These are phyloP conservation scores for Atherinomorus stipes DNA, from an alignment of 2,113 vertebrate species.

Conservation along the genomic window DNA sequence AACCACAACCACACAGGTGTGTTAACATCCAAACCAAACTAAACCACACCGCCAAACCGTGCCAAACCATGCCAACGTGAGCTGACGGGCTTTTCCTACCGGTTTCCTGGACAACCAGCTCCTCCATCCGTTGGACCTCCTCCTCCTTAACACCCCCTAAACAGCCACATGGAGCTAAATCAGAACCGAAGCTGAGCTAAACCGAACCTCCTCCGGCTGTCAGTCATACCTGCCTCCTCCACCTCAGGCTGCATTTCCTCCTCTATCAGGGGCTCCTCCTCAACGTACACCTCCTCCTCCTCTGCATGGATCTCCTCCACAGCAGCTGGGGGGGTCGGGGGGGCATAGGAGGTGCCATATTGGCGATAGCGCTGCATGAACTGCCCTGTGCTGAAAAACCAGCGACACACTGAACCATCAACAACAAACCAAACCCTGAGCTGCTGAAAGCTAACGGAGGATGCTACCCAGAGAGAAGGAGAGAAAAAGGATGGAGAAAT, in stretches of 20 bases:
- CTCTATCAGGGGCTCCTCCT: conserved; percentile 29
- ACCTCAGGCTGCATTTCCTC: conserved; percentile 25
- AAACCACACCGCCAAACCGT: background rate
- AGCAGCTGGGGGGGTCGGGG: conserved; percentile 22
- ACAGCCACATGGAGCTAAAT: conserved; percentile 16
- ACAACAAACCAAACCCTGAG: no score
- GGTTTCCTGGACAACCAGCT: background rate
- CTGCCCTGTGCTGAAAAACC: background rate
- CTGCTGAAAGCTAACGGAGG: no score
- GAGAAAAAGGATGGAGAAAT: background rate
- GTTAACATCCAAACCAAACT: no score
- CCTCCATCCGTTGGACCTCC: conserved; percentile 18
- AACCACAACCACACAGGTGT: no score
- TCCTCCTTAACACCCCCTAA: conserved; percentile 36
- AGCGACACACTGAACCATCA: background rate
- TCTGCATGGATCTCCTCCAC: conserved; percentile 58
- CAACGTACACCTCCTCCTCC: conserved; percentile 12
- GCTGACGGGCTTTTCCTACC: conserved; percentile 29
- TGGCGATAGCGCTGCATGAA: conserved; percentile 62
- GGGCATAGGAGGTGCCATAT: conserved; percentile 34
- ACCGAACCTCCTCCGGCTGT: background rate
- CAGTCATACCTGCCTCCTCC: conserved; percentile 58
- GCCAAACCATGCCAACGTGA: background rate
- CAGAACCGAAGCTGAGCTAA: conserved; percentile 12
- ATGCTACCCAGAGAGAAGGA: no score